Evolutionary conservation across 2,113 vertebrate genomes (phyloP).

Genomic region (Ardeotis arabs): DNA sequence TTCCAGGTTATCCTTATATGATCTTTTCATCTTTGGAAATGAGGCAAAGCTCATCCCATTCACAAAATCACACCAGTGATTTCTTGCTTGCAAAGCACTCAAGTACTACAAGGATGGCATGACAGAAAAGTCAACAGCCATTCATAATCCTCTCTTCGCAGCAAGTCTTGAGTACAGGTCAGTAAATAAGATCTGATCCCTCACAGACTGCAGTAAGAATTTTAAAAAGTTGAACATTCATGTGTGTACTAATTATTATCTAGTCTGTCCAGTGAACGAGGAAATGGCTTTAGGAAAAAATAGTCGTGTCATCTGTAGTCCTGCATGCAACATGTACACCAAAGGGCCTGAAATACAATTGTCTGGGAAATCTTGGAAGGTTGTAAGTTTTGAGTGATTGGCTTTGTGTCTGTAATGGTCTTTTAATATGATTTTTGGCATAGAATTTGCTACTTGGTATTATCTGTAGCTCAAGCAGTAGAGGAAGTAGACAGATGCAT

Average conservation of each 20-base stretch:
- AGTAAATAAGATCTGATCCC: not conserved
- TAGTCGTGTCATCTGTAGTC: not conserved
- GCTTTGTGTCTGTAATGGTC: constrained; percentile 15
- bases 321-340: not conserved
- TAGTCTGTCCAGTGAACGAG: not conserved
- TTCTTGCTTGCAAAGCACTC: not conserved
- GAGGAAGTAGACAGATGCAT: not conserved
- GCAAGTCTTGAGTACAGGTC: not conserved
- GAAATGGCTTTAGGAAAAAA: constrained; percentile 13
- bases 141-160: not conserved
- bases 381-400: constrained; percentile 1
- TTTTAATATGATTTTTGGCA: not conserved
- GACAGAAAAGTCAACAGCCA: not conserved
- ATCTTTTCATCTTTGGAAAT: not conserved
- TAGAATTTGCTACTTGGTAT: not conserved
- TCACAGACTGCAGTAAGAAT: not conserved
- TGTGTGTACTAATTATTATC: not conserved
- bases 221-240: not conserved
- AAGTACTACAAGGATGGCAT: not conserved
- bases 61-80: not conserved
- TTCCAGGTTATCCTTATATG: not conserved
- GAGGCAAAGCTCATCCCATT: not conserved
- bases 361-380: not conserved
- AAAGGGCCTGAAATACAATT: constrained; percentile 14
- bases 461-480: not conserved